These are phyloP conservation scores for Microcebus jonahi DNA, from an alignment of 2,113 vertebrate species.

Conservation along the genomic window DNA sequence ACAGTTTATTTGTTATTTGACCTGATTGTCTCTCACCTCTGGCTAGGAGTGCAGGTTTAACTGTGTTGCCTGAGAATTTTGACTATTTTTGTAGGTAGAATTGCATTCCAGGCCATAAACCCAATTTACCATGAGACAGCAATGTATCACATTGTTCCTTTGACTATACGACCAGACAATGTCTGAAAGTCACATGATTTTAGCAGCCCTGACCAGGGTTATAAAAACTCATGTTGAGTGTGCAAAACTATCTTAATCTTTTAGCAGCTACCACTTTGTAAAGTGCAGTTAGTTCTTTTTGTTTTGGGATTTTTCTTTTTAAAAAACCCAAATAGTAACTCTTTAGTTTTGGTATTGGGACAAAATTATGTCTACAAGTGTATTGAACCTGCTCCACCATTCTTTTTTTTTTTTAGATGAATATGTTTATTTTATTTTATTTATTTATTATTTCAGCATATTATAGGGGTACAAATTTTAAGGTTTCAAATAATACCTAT, in stretches of 20 bases:
- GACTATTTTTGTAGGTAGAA: background rate
- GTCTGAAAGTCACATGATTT: background rate
- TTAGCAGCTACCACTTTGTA: background rate
- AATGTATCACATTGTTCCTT: background rate
- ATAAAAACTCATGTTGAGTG: background rate
- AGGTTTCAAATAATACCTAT: too few species aligned
- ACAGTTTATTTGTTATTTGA: slow-evolving; percentile 53
- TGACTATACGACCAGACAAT: background rate
- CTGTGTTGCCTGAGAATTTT: slow-evolving; percentile 13
- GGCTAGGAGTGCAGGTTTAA: background rate
- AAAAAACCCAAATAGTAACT: background rate
- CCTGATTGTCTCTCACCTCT: slow-evolving; percentile 55
- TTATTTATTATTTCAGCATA: too few species aligned
- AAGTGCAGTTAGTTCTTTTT: background rate
- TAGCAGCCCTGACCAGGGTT: background rate
- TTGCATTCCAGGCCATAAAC: background rate
- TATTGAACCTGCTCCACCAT: too few species aligned
- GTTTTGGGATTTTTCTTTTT: background rate
- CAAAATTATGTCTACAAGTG: background rate
- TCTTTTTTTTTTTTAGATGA: background rate
- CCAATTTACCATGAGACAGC: background rate
- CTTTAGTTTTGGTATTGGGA: background rate
- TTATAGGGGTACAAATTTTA: too few species aligned
- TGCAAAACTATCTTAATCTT: background rate
- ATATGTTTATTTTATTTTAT: too few species aligned